phyloP scores from a whole-genome alignment of 2,113 vertebrate genomes.

The Lota lota region DNA sequence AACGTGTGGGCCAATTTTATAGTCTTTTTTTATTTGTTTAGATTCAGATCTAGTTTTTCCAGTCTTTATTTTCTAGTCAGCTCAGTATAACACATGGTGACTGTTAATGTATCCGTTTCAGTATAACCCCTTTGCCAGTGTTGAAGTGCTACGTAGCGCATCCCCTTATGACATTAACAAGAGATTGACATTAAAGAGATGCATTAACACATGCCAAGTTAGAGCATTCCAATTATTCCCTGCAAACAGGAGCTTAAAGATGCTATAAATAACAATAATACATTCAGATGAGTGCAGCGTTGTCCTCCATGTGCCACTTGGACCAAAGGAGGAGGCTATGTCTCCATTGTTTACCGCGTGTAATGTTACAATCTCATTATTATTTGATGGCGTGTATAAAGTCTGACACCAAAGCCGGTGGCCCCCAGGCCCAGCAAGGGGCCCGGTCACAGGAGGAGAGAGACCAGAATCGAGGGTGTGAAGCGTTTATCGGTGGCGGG shows the following conservation, averaged over 20 bases:
- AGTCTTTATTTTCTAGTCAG: too few relatives aligned
- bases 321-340: constrained; percentile 15
- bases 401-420: neutral
- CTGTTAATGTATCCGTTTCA: too few relatives aligned
- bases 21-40: too few relatives aligned
- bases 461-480: too few relatives aligned
- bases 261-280: neutral
- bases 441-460: neutral
- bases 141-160: too few relatives aligned
- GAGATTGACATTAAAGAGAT: too few relatives aligned
- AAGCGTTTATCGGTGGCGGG: constrained; percentile 15
- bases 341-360: constrained; percentile 30
- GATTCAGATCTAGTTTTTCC: too few relatives aligned
- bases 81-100: too few relatives aligned
- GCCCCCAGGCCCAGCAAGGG: constrained; percentile 10
- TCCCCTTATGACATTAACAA: too few relatives aligned
- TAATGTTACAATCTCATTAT: constrained; percentile 44
- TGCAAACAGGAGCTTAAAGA: neutral
- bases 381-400: constrained; percentile 15
- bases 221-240: neutral
- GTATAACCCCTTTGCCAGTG: too few relatives aligned
- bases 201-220: too few relatives aligned
- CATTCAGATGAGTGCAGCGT: neutral
- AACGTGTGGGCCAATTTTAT: too few relatives aligned
- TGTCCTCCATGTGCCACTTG: constrained; percentile 20